Conservation (phyloP, 2,797 vertebrate genomes). For the Mormyrus hasselquistii region DNA sequence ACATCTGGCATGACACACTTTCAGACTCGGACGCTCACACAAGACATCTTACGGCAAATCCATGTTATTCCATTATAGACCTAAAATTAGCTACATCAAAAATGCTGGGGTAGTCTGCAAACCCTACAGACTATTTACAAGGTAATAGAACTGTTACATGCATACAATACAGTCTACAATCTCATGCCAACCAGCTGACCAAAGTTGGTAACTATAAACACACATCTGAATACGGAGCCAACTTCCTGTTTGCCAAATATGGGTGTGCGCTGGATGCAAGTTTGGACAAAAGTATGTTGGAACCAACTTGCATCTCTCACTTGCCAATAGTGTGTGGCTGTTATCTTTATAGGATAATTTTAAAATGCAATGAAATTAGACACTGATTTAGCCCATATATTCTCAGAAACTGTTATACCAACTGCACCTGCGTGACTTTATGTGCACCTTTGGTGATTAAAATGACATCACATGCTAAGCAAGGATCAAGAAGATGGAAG, state of each 20-base stretch:
- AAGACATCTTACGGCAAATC: background rate
- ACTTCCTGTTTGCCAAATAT: background rate
- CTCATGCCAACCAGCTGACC: background rate
- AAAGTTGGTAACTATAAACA: background rate
- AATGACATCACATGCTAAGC: background rate
- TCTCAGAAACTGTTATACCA: background rate
- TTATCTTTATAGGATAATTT: background rate
- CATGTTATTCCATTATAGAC: background rate
- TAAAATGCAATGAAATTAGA: background rate
- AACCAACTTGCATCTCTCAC: background rate
- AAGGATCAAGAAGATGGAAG: background rate
- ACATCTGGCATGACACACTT: background rate
- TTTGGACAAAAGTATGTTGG: background rate
- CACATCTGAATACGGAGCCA: background rate
- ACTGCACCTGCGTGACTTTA: background rate
- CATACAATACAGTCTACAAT: background rate
- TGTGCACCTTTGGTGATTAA: background rate
- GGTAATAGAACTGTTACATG: background rate
- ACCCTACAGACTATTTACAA: background rate
- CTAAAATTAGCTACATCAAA: background rate
- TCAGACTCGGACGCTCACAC: background rate
- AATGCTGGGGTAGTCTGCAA: background rate
- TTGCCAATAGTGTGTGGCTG: background rate
- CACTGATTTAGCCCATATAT: background rate
- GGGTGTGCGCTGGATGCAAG: background rate